These are phyloP conservation scores for Netelia fuscicornis DNA, from an alignment of 2,888 invertebrate genomes.

Conservation along the genomic window DNA sequence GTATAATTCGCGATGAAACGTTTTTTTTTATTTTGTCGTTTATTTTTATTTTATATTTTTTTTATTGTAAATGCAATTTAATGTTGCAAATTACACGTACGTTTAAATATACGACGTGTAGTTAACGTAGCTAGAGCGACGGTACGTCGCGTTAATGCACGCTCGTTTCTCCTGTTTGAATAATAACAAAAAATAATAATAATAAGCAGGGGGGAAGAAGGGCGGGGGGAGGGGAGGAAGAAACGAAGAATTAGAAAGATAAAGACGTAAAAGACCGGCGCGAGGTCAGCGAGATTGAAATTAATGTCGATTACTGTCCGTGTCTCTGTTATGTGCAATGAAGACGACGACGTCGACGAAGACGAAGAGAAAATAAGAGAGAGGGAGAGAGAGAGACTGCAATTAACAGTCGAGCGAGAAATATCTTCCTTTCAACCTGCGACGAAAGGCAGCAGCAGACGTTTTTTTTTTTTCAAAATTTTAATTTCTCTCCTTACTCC, in stretches of 20 bases:
- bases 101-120: conserved; percentile 1
- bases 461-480: not conserved
- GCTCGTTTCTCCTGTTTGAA: conserved; percentile 51
- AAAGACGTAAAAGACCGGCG: conserved; percentile 44
- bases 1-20: conserved; percentile 36
- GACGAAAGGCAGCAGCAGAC: not conserved
- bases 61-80: not conserved
- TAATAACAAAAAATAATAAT: conserved; percentile 15
- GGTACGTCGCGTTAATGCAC: conserved; percentile 28
- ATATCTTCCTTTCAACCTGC: conserved; percentile 45
- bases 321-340: conserved; percentile 59
- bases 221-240: too few species aligned
- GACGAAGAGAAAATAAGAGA: conserved; percentile 32
- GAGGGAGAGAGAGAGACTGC: conserved; percentile 38
- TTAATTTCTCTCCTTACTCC: conserved; percentile 18
- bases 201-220: not conserved
- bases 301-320: conserved; percentile 69
- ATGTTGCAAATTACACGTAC: conserved; percentile 7
- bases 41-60: not conserved
- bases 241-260: conserved; percentile 15
- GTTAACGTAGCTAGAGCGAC: not conserved
- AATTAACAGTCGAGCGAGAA: conserved; percentile 66
- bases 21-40: not conserved
- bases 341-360: conserved; percentile 55
- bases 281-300: conserved; percentile 71